These are phyloP conservation scores for Coenonympha glycerion DNA, from an alignment of 2,888 invertebrate species.

Conservation along the genomic window DNA sequence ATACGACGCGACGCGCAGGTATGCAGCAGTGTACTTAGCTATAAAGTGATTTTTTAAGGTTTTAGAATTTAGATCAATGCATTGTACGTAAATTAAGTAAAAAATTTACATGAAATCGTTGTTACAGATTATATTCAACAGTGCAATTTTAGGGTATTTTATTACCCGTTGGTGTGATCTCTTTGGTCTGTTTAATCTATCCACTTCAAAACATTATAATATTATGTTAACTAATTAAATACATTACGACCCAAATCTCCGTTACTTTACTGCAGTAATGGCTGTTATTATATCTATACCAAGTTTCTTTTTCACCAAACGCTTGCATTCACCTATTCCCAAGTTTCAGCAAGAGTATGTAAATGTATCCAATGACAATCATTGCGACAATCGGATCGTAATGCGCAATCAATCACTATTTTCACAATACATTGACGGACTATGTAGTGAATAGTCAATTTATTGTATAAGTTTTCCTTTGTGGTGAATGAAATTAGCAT, in stretches of 20 bases:
- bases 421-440: not conserved
- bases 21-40: conserved; percentile 9
- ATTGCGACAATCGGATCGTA: not conserved
- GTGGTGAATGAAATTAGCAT: not conserved
- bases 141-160: too few species aligned
- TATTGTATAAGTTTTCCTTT: not conserved
- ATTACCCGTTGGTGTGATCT: too few species aligned
- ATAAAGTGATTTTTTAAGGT: conserved; percentile 4
- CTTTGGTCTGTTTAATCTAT: too few species aligned
- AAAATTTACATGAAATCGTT: not conserved
- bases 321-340: not conserved
- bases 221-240: too few species aligned
- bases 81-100: not conserved
- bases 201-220: too few species aligned
- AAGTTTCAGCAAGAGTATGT: not conserved
- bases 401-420: not conserved
- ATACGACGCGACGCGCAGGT: conserved; percentile 18
- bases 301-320: too few species aligned
- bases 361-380: not conserved
- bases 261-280: too few species aligned
- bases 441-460: not conserved
- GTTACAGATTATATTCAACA: too few species aligned
- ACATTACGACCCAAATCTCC: too few species aligned
- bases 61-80: not conserved
- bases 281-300: too few species aligned